Conservation (phyloP, 2,113 vertebrate genomes). For the Agapornis roseicollis region DNA sequence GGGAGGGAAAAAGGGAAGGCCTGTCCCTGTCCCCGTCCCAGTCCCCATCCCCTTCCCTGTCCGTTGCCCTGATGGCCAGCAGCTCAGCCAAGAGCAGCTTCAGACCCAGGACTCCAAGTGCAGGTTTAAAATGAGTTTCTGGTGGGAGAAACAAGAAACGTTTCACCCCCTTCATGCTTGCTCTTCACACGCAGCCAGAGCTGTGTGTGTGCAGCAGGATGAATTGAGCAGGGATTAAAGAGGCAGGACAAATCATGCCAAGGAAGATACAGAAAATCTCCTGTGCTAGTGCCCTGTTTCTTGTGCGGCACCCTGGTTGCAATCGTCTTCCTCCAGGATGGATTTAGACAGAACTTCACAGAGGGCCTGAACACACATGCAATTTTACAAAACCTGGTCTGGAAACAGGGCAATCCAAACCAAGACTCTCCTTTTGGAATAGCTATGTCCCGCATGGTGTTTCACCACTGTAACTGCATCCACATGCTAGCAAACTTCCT, state of each 20-base stretch:
- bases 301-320: fast-evolving
- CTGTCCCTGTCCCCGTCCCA: background rate
- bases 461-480: constrained; percentile 23
- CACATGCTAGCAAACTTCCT: background rate
- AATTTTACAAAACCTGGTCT: background rate
- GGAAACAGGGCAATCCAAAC: background rate
- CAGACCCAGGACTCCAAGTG: fast-evolving
- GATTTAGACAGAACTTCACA: background rate
- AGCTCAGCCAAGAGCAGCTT: background rate
- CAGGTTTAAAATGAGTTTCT: background rate
- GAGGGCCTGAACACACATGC: background rate
- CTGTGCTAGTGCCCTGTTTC: constrained; percentile 8
- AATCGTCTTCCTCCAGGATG: background rate
- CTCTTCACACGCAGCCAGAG: background rate
- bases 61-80: background rate
- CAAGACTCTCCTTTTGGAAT: background rate
- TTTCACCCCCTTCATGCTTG: background rate
- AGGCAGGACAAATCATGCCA: background rate
- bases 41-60: background rate
- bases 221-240: background rate
- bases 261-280: background rate
- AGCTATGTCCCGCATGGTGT: background rate
- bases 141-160: background rate
- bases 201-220: background rate
- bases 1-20: background rate